Conservation (phyloP, 2,797 vertebrate species). For the Phoebastria nigripes region DNA sequence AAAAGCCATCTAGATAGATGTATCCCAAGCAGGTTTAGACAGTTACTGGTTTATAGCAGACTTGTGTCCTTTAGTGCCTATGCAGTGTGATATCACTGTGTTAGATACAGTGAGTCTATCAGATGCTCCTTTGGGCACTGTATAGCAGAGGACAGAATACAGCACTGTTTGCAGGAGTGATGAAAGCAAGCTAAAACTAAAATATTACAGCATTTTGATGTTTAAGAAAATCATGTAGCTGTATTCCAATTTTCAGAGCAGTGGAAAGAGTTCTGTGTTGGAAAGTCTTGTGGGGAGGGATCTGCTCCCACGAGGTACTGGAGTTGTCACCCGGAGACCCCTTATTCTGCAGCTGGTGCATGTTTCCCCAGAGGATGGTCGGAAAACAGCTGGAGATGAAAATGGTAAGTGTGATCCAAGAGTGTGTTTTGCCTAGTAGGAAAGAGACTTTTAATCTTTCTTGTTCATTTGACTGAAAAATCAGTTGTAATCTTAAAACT, state of each 20-base stretch:
- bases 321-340: constrained; percentile 93
- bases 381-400: constrained; percentile 88
- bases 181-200: neutral
- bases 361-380: constrained; percentile 87
- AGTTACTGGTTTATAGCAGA: neutral
- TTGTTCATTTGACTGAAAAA: neutral
- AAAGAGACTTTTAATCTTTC: neutral
- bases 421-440: neutral
- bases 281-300: constrained; percentile 96
- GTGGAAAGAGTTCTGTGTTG: constrained; percentile 97
- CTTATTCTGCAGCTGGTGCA: constrained; percentile 97
- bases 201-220: neutral
- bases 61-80: neutral
- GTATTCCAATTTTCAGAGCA: constrained; percentile 85
- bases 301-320: constrained; percentile 93
- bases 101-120: neutral
- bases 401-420: constrained; percentile 81
- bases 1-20: too few relatives aligned
- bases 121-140: neutral
- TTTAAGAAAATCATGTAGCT: constrained; percentile 29
- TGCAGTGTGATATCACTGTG: neutral
- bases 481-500: neutral
- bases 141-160: neutral
- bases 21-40: neutral
- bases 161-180: neutral